phyloP scores from a whole-genome alignment of 2,888 invertebrate genomes.

The Boloria selene region DNA sequence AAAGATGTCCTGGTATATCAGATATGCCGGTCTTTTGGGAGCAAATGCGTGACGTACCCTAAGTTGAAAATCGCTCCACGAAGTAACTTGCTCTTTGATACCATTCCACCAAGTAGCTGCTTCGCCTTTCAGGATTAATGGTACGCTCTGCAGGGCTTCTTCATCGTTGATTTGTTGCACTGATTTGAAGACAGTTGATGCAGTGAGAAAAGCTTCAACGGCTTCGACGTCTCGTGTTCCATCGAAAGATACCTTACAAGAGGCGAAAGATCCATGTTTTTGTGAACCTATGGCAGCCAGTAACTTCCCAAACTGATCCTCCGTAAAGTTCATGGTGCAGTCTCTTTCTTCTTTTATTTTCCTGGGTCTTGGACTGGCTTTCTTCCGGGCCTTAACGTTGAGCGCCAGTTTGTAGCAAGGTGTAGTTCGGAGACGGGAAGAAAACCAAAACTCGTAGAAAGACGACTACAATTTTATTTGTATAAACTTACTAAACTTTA shows the following conservation, averaged over 20 bases:
- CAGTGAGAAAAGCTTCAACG: too few relatives aligned
- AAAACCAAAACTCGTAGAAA: too few relatives aligned
- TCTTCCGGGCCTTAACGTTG: too few relatives aligned
- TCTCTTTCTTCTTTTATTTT: background rate
- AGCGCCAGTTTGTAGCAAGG: too few relatives aligned
- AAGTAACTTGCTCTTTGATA: constrained; percentile 23
- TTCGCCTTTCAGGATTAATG: constrained; percentile 32
- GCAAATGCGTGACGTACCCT: background rate
- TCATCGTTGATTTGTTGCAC: constrained; percentile 29
- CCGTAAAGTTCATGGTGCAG: background rate
- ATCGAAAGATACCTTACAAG: too few relatives aligned
- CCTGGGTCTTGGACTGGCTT: background rate
- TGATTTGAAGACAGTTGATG: too few relatives aligned
- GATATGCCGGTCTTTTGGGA: background rate
- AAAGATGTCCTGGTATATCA: background rate
- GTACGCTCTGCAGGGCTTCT: constrained; percentile 30
- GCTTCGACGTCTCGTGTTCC: too few relatives aligned
- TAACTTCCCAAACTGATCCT: background rate
- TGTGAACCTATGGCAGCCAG: background rate
- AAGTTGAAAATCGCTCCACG: constrained; percentile 34
- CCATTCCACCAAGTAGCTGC: constrained; percentile 40
- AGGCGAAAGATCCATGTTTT: too few relatives aligned
- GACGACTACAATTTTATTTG: too few relatives aligned
- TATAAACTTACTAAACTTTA: too few relatives aligned
- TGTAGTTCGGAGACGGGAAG: too few relatives aligned